These are phyloP conservation scores for Paracentrotus lividus DNA, from an alignment of 53 echinoderm and acorn worm genomes.

Conservation along the genomic window DNA sequence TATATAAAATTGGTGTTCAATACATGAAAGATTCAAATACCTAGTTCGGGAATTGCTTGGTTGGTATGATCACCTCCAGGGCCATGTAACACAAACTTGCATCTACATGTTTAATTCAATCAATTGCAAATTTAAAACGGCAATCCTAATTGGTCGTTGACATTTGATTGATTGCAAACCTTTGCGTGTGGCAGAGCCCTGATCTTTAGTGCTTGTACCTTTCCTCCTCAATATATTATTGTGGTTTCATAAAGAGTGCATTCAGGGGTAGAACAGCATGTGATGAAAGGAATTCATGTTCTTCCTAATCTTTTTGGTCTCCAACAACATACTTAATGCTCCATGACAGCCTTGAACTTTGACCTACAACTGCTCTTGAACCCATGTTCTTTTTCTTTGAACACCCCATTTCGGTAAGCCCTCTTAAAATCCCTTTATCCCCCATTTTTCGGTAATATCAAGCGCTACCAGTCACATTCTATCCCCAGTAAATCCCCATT, in stretches of 20 bases:
- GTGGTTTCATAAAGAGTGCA: not conserved
- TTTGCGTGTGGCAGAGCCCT: too few species aligned
- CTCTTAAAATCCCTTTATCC: slow-evolving; percentile 38
- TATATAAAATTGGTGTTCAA: too few species aligned
- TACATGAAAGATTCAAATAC: too few species aligned
- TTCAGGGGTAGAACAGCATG: not conserved
- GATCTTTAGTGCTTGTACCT: too few species aligned
- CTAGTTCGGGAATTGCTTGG: too few species aligned
- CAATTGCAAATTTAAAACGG: too few species aligned
- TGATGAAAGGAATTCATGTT: slow-evolving; percentile 44
- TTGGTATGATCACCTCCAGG: too few species aligned
- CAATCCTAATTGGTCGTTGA: too few species aligned
- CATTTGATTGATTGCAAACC: too few species aligned
- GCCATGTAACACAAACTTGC: too few species aligned
- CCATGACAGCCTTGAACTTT: slow-evolving; percentile 46
- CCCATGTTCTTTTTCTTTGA: not conserved
- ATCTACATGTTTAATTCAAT: too few species aligned
- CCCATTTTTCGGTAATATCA: slow-evolving; percentile 2
- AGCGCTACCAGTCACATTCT: slow-evolving; percentile 25
- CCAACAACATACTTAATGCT: slow-evolving; percentile 1
- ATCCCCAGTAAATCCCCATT: not conserved
- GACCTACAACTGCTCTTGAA: slow-evolving; percentile 36
- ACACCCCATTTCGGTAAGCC: not conserved
- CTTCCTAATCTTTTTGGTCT: not conserved
- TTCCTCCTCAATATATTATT: too few species aligned